These are phyloP conservation scores for Ganaspis brasiliensis DNA, from an alignment of 2,888 invertebrate species.

Conservation along the genomic window DNA sequence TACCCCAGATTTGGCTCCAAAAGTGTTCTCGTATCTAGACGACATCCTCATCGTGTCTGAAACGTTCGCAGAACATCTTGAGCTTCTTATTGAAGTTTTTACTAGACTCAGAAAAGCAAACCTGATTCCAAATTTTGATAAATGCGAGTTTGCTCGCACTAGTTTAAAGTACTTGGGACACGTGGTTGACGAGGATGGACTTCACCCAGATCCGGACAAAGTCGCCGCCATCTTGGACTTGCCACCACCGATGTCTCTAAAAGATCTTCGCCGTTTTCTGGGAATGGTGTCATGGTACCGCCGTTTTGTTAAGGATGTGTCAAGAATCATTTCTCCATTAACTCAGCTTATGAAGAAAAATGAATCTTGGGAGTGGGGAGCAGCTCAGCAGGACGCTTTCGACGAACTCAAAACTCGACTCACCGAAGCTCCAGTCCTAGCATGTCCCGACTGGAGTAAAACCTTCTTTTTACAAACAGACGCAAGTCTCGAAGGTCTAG, in stretches of 20 bases:
- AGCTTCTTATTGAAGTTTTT: not conserved
- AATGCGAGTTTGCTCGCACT: constrained; percentile 12
- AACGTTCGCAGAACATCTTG: constrained; percentile 46
- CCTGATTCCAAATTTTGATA: not conserved
- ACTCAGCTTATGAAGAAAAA: constrained; percentile 42
- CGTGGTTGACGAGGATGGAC: not conserved
- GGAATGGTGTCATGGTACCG: not conserved
- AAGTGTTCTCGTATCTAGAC: constrained; percentile 56
- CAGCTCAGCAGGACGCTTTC: constrained; percentile 29
- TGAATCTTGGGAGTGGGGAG: constrained; percentile 46
- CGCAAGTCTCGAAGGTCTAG: constrained; percentile 46
- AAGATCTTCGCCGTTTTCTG: constrained; percentile 53
- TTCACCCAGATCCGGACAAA: not conserved
- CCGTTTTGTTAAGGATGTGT: not conserved
- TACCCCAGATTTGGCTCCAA: constrained; percentile 55
- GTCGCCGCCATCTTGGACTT: not conserved
- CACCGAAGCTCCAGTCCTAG: constrained; percentile 42
- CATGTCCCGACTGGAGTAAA: constrained; percentile 47
- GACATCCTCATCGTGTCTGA: constrained; percentile 53
- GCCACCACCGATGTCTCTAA: constrained; percentile 47
- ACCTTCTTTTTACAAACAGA: constrained; percentile 52
- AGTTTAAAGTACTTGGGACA: constrained; percentile 53
- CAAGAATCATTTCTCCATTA: constrained; percentile 21
- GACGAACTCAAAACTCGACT: constrained; percentile 30
- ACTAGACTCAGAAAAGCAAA: not conserved